phyloP scores from a whole-genome alignment of 2,113 vertebrate species.

The Gymnorhina tibicen region DNA sequence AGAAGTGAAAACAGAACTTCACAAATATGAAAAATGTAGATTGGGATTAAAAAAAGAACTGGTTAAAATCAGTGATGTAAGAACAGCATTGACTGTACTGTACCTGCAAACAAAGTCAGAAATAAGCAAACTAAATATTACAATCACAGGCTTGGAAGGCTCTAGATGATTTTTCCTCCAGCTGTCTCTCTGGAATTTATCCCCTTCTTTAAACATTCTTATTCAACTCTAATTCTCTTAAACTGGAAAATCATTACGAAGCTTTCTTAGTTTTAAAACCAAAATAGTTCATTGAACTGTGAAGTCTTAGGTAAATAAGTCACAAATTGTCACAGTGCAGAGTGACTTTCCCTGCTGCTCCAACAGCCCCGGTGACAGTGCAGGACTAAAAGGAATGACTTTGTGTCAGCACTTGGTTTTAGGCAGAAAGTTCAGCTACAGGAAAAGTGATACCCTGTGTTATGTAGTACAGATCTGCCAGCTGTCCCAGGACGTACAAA shows the following conservation, averaged over 20 bases:
- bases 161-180: not conserved
- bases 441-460: not conserved
- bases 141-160: not conserved
- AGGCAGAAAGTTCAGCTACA: not conserved
- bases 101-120: not conserved
- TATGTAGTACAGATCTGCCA: not conserved
- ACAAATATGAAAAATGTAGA: too few relatives aligned
- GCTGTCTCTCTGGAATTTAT: not conserved
- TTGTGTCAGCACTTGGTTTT: not conserved
- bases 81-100: not conserved
- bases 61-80: not conserved
- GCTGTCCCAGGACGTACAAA: not conserved
- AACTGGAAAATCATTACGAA: not conserved
- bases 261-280: not conserved
- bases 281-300: not conserved
- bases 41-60: not conserved
- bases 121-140: not conserved
- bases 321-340: not conserved
- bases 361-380: not conserved
- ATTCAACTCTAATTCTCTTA: not conserved
- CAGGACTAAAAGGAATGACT: not conserved
- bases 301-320: not conserved
- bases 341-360: not conserved
- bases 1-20: too few relatives aligned
- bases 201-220: not conserved